Conservation (phyloP, 1,140 invertebrate genomes). For the Drosophila sp. region DNA sequence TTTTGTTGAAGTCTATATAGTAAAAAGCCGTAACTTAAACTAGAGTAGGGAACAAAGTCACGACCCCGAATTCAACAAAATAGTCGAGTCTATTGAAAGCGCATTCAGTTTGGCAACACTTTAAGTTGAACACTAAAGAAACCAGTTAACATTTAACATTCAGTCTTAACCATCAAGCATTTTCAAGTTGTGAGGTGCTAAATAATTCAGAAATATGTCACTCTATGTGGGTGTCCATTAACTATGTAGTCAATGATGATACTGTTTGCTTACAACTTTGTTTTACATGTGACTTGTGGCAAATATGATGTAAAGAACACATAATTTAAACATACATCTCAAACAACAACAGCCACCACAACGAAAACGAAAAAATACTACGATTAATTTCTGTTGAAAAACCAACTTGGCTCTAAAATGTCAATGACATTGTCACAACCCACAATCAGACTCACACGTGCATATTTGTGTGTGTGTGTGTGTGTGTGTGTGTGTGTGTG, state of each 20-base stretch:
- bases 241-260: conserved; percentile 12
- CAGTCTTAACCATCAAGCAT: background rate
- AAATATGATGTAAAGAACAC: conserved; percentile 9
- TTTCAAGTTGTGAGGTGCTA: background rate
- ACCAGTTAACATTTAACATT: background rate
- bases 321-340: conserved; percentile 27
- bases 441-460: conserved; percentile 28
- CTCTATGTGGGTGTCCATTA: conserved; percentile 30
- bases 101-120: conserved; percentile 8
- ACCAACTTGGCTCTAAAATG: conserved; percentile 29
- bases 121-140: background rate
- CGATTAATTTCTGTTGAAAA: conserved; percentile 31
- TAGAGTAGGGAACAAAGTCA: conserved; percentile 12
- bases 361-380: conserved; percentile 15
- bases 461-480: conserved; percentile 1
- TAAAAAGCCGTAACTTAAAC: conserved; percentile 12
- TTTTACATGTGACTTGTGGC: conserved; percentile 5
- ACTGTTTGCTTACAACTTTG: conserved; percentile 3
- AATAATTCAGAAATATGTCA: conserved; percentile 3
- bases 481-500: conserved; percentile 1
- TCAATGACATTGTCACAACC: conserved; percentile 42
- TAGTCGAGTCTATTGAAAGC: background rate
- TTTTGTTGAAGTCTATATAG: conserved; percentile 10
- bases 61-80: conserved; percentile 4
- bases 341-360: background rate